Percentiles rank a stretch among this genome's conserved stretches.
phyloP scores from a whole-genome alignment of 2,113 vertebrate species.

The Axis porcinus region DNA sequence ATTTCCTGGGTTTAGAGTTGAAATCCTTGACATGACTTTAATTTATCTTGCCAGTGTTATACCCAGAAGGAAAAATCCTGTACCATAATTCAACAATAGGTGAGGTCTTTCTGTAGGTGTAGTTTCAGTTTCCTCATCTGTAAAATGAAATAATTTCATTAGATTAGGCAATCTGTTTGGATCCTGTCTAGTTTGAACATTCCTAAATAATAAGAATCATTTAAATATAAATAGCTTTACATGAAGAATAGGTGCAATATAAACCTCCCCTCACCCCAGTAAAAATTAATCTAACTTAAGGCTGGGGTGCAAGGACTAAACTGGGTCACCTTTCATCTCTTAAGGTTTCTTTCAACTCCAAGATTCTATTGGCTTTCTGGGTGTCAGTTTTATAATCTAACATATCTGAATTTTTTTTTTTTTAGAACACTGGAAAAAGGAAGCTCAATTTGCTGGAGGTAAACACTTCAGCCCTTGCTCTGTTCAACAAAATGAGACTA shows the following conservation, averaged over 20 bases:
- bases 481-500: neutral
- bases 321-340: neutral
- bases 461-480: neutral
- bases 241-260: neutral
- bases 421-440: neutral
- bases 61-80: neutral
- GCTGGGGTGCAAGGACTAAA: neutral
- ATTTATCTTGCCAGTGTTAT: neutral
- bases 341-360: neutral
- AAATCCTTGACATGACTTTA: constrained; percentile 9
- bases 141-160: constrained; percentile 24
- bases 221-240: neutral
- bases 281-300: neutral
- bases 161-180: neutral
- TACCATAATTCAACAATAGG: neutral
- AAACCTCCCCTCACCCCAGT: neutral
- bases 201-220: constrained; percentile 13
- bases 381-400: neutral
- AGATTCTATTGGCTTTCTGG: neutral
- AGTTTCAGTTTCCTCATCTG: neutral
- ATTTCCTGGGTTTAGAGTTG: neutral
- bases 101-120: neutral
- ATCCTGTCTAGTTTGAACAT: neutral
- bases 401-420: neutral
- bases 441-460: neutral